phyloP scores from a whole-genome alignment of 2,113 vertebrate species.

The Pelusios castaneus region DNA sequence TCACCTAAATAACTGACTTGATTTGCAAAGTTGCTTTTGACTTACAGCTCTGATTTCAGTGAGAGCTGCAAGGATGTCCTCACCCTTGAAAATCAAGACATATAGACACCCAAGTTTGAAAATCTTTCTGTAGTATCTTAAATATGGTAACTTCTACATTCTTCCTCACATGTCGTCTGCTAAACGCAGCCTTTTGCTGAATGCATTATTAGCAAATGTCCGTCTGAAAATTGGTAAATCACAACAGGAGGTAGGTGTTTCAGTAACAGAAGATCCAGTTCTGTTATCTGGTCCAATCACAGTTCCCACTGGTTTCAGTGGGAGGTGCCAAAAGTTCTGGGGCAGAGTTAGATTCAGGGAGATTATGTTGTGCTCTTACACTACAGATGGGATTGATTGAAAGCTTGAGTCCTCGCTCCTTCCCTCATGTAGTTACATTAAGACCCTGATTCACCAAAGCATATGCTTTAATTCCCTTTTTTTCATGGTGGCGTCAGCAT shows the following conservation, averaged over 20 bases:
- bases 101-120: neutral
- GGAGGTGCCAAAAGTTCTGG: neutral
- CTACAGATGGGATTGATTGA: rapidly evolving
- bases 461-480: neutral
- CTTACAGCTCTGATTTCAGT: neutral
- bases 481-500: neutral
- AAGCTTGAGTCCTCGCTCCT: neutral
- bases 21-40: neutral
- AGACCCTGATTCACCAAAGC: neutral
- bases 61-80: neutral
- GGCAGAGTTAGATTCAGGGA: neutral
- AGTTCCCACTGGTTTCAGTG: neutral
- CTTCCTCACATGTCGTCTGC: neutral
- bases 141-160: neutral
- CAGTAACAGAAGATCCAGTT: neutral
- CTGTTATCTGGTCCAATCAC: neutral
- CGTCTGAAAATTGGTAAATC: rapidly evolving
- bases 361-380: too few species aligned
- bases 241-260: rapidly evolving
- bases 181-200: neutral
- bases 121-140: neutral
- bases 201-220: neutral
- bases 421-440: rapidly evolving
- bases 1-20: neutral
- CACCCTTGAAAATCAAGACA: too few species aligned